These are phyloP conservation scores for Catagonus wagneri DNA, from an alignment of 2,113 vertebrate genomes.

Conservation along the genomic window DNA sequence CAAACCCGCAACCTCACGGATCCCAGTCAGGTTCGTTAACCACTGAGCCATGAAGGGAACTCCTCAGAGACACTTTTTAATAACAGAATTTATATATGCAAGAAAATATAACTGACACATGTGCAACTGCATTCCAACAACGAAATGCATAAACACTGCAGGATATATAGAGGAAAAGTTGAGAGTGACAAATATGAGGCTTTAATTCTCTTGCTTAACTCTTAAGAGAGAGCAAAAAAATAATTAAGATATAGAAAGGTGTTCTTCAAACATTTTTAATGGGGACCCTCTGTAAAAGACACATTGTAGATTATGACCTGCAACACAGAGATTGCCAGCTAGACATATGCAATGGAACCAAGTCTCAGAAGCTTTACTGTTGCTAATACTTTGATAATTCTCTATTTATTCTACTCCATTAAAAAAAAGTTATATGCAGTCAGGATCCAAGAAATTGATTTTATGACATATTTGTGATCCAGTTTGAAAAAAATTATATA, in stretches of 20 bases:
- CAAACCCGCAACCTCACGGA: too few relatives aligned
- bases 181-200: not conserved
- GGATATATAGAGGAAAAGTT: not conserved
- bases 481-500: slow-evolving; percentile 20
- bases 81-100: not conserved
- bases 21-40: too few relatives aligned
- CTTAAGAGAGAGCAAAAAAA: not conserved
- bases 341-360: not conserved
- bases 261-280: not conserved
- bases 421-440: not conserved
- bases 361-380: not conserved
- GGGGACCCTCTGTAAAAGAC: not conserved
- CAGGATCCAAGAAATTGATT: not conserved
- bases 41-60: too few relatives aligned
- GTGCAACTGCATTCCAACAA: not conserved
- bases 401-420: slow-evolving; percentile 12
- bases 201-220: not conserved
- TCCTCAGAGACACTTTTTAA: not conserved
- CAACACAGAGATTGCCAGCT: not conserved
- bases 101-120: not conserved
- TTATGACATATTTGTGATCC: slow-evolving; percentile 14
- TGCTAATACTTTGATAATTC: slow-evolving; percentile 4
- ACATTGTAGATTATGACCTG: not conserved
- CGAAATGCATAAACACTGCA: not conserved
- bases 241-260: not conserved